These are phyloP conservation scores for Grallaria varia DNA, from an alignment of 2,113 vertebrate species.

Conservation along the genomic window DNA sequence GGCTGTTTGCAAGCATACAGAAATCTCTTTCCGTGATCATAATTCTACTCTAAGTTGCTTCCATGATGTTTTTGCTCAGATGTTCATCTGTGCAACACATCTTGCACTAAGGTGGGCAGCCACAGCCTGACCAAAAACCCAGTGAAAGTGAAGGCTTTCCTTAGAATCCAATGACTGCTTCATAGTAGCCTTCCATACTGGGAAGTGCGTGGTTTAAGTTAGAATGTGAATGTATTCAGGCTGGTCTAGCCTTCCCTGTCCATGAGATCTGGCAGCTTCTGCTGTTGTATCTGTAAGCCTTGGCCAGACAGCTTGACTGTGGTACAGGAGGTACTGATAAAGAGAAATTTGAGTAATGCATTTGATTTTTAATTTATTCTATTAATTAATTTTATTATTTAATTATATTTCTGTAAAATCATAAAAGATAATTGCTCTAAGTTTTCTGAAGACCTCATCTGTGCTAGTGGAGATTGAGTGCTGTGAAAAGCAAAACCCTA, in stretches of 20 bases:
- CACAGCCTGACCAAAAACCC: background rate
- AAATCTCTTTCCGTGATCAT: background rate
- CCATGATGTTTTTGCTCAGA: background rate
- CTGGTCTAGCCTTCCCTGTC: background rate
- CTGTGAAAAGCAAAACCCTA: background rate
- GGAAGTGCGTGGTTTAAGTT: background rate
- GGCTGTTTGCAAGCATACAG: background rate
- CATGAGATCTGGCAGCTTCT: background rate
- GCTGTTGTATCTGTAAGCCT: background rate
- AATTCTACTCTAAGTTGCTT: background rate
- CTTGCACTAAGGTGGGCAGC: background rate
- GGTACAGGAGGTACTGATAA: background rate
- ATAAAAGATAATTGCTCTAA: background rate
- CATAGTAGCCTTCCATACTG: background rate
- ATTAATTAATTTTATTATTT: background rate
- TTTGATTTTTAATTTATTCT: background rate
- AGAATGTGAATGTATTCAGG: background rate
- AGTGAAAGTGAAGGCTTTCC: background rate
- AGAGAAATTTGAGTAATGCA: background rate
- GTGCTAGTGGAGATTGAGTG: background rate
- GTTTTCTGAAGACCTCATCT: background rate
- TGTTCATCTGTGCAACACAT: background rate
- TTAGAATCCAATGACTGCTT: background rate
- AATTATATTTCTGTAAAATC: background rate
- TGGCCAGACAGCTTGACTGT: background rate